Evolutionary conservation across 2,888 invertebrate genomes (phyloP).

Genomic region (Apodemia zela): DNA sequence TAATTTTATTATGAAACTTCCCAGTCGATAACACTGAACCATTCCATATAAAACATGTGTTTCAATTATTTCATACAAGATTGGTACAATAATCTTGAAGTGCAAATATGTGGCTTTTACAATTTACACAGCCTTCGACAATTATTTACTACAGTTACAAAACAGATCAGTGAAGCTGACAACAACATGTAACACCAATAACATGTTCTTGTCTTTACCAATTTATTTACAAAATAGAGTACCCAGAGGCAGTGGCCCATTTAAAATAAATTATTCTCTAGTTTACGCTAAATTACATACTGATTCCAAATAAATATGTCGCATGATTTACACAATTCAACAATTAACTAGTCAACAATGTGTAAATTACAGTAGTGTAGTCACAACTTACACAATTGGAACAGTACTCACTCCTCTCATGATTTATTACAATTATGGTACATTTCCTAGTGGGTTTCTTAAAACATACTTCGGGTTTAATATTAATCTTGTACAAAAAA

Average conservation of each 20-base stretch:
- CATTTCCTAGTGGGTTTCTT: background rate
- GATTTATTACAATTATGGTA: background rate
- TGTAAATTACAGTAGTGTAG: background rate
- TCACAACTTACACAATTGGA: background rate
- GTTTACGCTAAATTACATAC: background rate
- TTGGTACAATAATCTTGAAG: constrained; percentile 54
- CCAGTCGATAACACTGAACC: constrained; percentile 78
- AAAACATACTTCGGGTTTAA: background rate
- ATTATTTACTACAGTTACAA: constrained; percentile 77
- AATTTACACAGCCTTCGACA: constrained; percentile 78
- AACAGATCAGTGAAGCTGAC: constrained; percentile 75
- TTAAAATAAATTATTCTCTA: constrained; percentile 13
- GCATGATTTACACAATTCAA: constrained; percentile 14
- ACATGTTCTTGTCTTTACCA: constrained; percentile 42
- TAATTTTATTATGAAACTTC: constrained; percentile 78
- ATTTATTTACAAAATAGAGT: constrained; percentile 72
- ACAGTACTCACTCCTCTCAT: background rate
- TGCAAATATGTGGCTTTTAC: constrained; percentile 63
- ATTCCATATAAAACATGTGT: constrained; percentile 72
- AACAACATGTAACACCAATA: constrained; percentile 61
- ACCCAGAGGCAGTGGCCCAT: constrained; percentile 56
- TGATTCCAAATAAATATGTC: constrained; percentile 16
- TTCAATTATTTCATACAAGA: constrained; percentile 67
- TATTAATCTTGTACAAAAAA: background rate
- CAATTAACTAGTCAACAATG: background rate